Conservation (phyloP, 2,888 invertebrate genomes). For the Melangyna quadrimaculata region DNA sequence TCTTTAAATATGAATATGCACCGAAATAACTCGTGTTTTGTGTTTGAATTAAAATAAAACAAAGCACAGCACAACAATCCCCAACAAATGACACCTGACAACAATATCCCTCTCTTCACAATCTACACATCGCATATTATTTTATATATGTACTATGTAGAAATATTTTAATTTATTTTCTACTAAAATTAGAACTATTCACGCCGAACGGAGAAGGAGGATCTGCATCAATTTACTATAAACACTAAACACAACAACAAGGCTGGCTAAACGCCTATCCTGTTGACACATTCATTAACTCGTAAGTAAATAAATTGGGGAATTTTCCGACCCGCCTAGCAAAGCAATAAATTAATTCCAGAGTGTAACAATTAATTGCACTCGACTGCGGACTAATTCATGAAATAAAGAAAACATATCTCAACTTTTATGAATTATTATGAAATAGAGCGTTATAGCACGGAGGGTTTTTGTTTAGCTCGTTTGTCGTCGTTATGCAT, state of each 20-base stretch:
- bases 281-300: slow-evolving; percentile 70
- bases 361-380: slow-evolving; percentile 69
- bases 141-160: background rate
- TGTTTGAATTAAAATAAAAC: background rate
- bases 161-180: slow-evolving; percentile 33
- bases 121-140: too few species aligned
- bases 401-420: slow-evolving; percentile 53
- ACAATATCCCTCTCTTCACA: background rate
- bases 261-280: slow-evolving; percentile 11
- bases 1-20: too few species aligned
- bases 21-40: background rate
- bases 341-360: slow-evolving; percentile 65
- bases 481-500: background rate
- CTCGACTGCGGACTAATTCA: slow-evolving; percentile 69
- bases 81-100: background rate
- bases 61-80: background rate
- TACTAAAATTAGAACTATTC: slow-evolving; percentile 55
- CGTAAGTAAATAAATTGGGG: slow-evolving; percentile 62
- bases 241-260: slow-evolving; percentile 37
- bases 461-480: background rate
- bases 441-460: slow-evolving; percentile 30
- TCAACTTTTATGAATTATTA: slow-evolving; percentile 62
- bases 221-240: slow-evolving; percentile 35
- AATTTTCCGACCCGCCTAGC: slow-evolving; percentile 55
- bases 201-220: background rate